Evolutionary conservation across 1,140 invertebrate species (phyloP).

Genomic region (Drosophila nannoptera): DNA sequence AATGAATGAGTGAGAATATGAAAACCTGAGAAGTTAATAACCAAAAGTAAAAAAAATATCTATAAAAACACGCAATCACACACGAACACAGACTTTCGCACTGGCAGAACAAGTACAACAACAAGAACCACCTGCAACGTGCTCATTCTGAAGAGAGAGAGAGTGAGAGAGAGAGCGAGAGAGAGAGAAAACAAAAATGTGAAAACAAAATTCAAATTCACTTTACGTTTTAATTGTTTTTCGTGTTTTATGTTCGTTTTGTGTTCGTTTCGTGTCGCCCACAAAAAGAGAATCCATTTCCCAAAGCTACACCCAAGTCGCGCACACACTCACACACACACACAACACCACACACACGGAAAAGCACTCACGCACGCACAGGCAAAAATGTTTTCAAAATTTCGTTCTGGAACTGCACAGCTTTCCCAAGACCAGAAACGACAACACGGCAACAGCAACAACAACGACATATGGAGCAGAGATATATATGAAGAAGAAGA

Average conservation of each 20-base stretch:
- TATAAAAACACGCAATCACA: neutral
- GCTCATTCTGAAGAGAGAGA: neutral
- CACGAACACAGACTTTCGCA: neutral
- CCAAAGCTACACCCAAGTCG: neutral
- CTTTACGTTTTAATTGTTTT: conserved; percentile 50
- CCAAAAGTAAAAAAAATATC: too few relatives aligned
- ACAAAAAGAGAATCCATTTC: conserved; percentile 2
- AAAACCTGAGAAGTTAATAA: too few relatives aligned
- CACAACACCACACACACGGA: conserved; percentile 10
- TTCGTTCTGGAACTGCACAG: conserved; percentile 13
- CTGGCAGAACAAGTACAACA: neutral
- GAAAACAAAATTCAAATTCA: conserved; percentile 23
- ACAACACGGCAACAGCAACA: neutral
- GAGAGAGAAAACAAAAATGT: neutral
- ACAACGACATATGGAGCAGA: neutral
- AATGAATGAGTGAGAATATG: too few relatives aligned
- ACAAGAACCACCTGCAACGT: conserved; percentile 1
- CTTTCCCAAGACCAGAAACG: neutral
- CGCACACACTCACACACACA: conserved; percentile 6
- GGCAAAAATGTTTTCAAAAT: conserved; percentile 10
- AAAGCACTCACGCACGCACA: too few relatives aligned
- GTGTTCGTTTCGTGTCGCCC: conserved; percentile 43
- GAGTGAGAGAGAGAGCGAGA: neutral
- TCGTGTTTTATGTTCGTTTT: conserved; percentile 41
- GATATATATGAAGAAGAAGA: conserved; percentile 1